phyloP scores from a whole-genome alignment of 64 coral and sea anemone species.

The Pocillopora verrucosa region DNA sequence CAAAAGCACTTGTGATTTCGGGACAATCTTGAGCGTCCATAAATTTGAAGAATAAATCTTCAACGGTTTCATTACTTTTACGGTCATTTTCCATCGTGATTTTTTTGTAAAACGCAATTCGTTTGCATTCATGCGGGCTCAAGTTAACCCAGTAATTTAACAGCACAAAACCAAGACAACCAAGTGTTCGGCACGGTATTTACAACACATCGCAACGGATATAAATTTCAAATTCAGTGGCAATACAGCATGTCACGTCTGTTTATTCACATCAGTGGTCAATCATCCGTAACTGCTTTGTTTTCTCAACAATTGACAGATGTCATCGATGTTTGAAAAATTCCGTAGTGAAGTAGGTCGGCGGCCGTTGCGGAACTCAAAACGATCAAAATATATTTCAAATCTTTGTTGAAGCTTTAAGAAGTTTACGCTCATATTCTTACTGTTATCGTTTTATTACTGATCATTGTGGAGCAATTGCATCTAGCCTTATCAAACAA shows the following conservation, averaged over 20 bases:
- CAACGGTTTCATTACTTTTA: conserved; percentile 64
- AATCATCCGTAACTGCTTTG: conserved; percentile 35
- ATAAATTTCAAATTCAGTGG: conserved; percentile 39
- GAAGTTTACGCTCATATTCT: background rate
- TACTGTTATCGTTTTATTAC: background rate
- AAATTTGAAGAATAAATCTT: conserved; percentile 85
- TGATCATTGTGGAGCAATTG: background rate
- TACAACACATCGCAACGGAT: conserved; percentile 44
- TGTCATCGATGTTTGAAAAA: conserved; percentile 29
- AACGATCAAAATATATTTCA: background rate
- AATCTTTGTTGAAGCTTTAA: background rate
- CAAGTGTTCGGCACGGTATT: conserved; percentile 9
- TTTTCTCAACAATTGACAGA: conserved; percentile 35
- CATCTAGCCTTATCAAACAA: background rate
- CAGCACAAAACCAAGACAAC: conserved; percentile 16
- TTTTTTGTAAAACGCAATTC: background rate
- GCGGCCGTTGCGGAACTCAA: background rate
- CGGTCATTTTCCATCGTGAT: conserved; percentile 42
- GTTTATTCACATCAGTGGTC: conserved; percentile 28
- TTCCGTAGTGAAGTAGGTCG: background rate
- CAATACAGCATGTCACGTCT: conserved; percentile 42
- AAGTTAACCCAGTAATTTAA: background rate
- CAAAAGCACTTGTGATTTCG: conserved; percentile 80
- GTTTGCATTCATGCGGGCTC: background rate
- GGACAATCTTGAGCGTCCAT: conserved; percentile 89